These are phyloP conservation scores for Panzeria rudis DNA, from an alignment of 2,888 invertebrate species.

Conservation along the genomic window DNA sequence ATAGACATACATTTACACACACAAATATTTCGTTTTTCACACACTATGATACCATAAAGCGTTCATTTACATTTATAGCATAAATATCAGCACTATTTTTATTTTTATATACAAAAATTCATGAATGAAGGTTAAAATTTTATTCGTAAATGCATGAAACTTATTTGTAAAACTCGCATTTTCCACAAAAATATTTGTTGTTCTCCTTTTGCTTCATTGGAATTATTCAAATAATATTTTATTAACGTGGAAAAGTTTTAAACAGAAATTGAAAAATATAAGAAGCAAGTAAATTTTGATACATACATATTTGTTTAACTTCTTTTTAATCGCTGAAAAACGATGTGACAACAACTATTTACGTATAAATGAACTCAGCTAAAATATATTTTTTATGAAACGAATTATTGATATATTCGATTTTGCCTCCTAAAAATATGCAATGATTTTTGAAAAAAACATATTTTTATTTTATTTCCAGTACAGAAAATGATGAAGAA, in stretches of 20 bases:
- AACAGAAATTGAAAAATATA: not conserved
- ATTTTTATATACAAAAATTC: slow-evolving; percentile 3
- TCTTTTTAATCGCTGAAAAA: too few relatives aligned
- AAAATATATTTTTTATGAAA: too few relatives aligned
- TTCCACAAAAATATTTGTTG: not conserved
- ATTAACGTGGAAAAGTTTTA: not conserved
- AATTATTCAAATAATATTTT: not conserved
- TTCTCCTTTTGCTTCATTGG: not conserved
- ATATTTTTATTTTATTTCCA: not conserved
- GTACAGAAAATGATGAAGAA: not conserved
- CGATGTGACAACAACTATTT: too few relatives aligned
- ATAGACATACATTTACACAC: not conserved
- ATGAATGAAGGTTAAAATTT: slow-evolving; percentile 10
- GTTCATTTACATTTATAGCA: slow-evolving; percentile 6
- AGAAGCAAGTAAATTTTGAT: too few relatives aligned
- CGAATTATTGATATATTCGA: too few relatives aligned
- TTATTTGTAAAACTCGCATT: slow-evolving; percentile 2
- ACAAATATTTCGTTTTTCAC: slow-evolving; percentile 3
- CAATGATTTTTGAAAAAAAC: too few relatives aligned
- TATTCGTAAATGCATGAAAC: slow-evolving; percentile 1
- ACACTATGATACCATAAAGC: slow-evolving; percentile 7
- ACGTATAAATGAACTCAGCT: too few relatives aligned
- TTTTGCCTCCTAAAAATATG: too few relatives aligned
- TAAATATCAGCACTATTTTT: slow-evolving; percentile 4
- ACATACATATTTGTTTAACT: too few relatives aligned